Evolutionary conservation across 2,113 vertebrate genomes (phyloP).

Genomic region (Sturnira hondurensis): DNA sequence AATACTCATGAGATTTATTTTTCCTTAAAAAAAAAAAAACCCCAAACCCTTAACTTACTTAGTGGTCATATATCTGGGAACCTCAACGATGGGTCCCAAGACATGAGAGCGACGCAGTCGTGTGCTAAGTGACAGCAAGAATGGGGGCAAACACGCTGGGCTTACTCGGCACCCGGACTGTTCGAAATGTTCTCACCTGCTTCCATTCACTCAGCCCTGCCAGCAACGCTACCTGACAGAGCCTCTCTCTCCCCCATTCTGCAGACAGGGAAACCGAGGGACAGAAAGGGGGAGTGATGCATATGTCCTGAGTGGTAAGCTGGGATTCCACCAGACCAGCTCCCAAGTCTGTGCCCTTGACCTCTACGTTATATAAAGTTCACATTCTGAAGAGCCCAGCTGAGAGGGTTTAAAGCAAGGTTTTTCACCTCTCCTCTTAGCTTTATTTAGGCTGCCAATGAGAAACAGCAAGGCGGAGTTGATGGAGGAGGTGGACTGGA

Average conservation of each 20-base stretch:
- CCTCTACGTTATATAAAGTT: accelerated
- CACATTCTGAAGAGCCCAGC: not conserved
- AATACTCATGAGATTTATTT: not conserved
- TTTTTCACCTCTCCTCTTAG: not conserved
- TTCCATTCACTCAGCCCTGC: not conserved
- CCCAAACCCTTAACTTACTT: not conserved
- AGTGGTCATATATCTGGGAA: not conserved
- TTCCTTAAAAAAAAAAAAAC: not conserved
- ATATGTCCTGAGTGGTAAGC: not conserved
- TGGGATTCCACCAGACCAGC: not conserved
- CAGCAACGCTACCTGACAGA: accelerated
- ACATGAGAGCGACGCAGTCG: not conserved
- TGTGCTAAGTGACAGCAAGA: not conserved
- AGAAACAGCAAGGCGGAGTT: not conserved
- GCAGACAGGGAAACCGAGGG: not conserved
- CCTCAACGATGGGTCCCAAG: not conserved
- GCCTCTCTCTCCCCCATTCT: too few species aligned
- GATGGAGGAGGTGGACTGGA: too few species aligned
- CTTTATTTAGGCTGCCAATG: not conserved
- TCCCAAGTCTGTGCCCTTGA: not conserved
- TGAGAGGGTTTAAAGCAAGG: not conserved
- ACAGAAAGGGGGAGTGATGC: not conserved
- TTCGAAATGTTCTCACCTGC: not conserved
- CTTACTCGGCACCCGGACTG: not conserved
- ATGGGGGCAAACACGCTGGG: not conserved